phyloP scores from a whole-genome alignment of 2,113 vertebrate genomes.

The Macrotis lagotis region DNA sequence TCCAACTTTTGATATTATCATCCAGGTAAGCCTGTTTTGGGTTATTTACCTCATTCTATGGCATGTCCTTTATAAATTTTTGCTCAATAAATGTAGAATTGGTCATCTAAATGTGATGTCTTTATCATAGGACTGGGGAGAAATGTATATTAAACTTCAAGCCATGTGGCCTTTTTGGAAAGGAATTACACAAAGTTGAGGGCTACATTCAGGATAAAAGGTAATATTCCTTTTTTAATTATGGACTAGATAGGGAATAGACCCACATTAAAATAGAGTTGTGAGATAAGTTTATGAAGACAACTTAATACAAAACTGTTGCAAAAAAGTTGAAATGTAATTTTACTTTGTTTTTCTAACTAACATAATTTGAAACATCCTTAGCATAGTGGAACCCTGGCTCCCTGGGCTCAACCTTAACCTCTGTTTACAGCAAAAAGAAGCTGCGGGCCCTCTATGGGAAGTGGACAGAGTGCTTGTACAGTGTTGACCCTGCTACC shows the following conservation, averaged over 20 bases:
- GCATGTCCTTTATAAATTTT: neutral
- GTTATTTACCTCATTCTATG: neutral
- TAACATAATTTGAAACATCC: neutral
- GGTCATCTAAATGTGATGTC: conserved; percentile 53
- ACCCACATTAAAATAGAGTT: neutral
- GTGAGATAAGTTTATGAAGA: neutral
- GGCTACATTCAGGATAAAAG: conserved; percentile 99
- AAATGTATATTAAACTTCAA: conserved; percentile 96
- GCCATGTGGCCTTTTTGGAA: conserved; percentile 96
- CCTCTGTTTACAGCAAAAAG: conserved; percentile 90
- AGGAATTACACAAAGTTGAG: conserved; percentile 98
- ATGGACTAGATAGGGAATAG: neutral
- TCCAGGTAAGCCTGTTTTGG: neutral
- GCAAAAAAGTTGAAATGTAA: neutral
- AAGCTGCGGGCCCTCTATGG: conserved; percentile 95
- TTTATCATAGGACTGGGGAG: conserved; percentile 92
- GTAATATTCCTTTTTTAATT: conserved; percentile 79
- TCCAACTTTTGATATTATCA: neutral
- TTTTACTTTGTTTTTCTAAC: conserved; percentile 37
- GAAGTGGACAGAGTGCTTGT: conserved; percentile 98
- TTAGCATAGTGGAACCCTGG: neutral
- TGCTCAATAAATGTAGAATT: neutral
- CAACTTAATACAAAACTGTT: neutral
- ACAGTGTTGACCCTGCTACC: conserved; percentile 88
- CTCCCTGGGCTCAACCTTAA: conserved; percentile 1